Evolutionary conservation across 2,888 invertebrate species (phyloP).

Genomic region (Falcaria lacertinaria): DNA sequence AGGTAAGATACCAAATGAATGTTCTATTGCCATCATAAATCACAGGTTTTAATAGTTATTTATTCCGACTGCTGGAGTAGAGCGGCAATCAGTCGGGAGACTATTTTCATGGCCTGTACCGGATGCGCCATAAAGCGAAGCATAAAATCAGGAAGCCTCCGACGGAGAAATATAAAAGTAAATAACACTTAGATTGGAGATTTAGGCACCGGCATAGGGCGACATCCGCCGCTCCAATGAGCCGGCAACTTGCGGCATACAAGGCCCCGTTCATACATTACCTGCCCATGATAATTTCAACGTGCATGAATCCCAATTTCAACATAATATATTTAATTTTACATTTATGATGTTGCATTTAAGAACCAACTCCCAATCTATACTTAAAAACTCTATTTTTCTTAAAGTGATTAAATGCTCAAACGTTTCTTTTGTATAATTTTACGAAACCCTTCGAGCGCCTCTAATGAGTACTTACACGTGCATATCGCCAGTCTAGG

Average conservation of each 20-base stretch:
- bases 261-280: slow-evolving; percentile 32
- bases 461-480: too few species aligned
- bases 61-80: slow-evolving; percentile 55
- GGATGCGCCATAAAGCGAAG: slow-evolving; percentile 69
- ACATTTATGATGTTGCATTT: too few species aligned
- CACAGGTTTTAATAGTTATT: slow-evolving; percentile 65
- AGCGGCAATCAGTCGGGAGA: slow-evolving; percentile 66
- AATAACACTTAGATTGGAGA: slow-evolving; percentile 70
- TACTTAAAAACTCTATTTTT: too few species aligned
- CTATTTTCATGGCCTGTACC: slow-evolving; percentile 71
- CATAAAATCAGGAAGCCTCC: slow-evolving; percentile 71
- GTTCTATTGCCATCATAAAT: slow-evolving; percentile 47
- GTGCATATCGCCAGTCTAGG: too few species aligned
- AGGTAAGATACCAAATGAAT: slow-evolving; percentile 31
- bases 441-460: too few species aligned
- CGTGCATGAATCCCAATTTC: background rate
- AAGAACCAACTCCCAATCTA: too few species aligned
- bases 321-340: too few species aligned
- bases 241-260: slow-evolving; percentile 39
- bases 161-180: slow-evolving; percentile 69
- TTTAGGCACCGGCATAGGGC: slow-evolving; percentile 42
- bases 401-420: too few species aligned
- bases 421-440: too few species aligned
- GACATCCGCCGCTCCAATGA: slow-evolving; percentile 43
- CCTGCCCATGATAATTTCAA: slow-evolving; percentile 37